Evolutionary conservation across 2,113 vertebrate genomes (phyloP), one percentile per base, ranked within the genome.

Genomic region (Cyphomyrus discorhynchus): DNA sequence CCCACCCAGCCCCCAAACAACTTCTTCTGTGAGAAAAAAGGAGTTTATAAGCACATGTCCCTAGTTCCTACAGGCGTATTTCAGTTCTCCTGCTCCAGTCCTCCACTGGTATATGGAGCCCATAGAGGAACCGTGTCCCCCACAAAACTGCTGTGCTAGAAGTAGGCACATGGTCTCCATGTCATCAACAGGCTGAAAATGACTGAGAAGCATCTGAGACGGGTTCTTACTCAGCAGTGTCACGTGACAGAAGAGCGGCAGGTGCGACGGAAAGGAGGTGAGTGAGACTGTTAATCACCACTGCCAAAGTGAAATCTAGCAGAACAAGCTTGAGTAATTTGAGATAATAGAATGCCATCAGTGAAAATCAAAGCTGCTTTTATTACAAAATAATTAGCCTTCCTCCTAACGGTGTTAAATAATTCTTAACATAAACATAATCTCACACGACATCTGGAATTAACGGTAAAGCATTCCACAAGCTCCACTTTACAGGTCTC

Each of bases 41-140:
- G 93, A 90, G 95, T 94, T 95, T 95, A 96, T 96, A 96, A 96
- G 96, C 96, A 96, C 94, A 95, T 95, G 95, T 95, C 95, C 96
- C 95, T 93, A 92, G 92, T 93, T 94, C 93, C 94, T 94, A 95
- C 95, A 93, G 93, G 95, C 93, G 92, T 94, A 95, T 94, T 94
- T 96, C 93, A 95, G 93, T 92, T 92, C 94, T 92, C 24, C 1
- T 39, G 39, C 39, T 39, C 39, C 39, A 39, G 0, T 3, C 9
- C 66, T 77, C 70, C 13, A 77, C 11, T 39, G 35, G 31, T 2
- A n/a, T 3, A 27, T 35, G 11, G 11, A 45, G 46, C 19, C 91
- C 90, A 77, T 90, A 91, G 91, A 91, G 93, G 87, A 91, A 92
- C 90, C 90, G 92, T 91, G 90, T 90, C 93, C 93, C 91, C 89